Evolutionary conservation across 2,797 vertebrate genomes (phyloP), one percentile per base, ranked within the genome.

Genomic region (Clamator glandarius): DNA sequence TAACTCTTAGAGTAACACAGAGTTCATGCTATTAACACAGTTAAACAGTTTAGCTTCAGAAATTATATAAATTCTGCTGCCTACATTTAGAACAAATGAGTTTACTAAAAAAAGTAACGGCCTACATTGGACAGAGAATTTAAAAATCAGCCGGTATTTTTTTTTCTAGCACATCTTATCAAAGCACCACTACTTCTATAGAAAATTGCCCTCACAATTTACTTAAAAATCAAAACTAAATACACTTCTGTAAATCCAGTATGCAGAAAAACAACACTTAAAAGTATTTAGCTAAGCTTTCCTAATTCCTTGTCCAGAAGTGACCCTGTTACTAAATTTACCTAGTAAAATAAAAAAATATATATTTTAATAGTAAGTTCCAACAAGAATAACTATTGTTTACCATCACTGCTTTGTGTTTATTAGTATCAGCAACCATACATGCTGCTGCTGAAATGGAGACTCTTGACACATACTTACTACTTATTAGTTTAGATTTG

Each of bases 191-290:
- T 70, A 55, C 18, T 24, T 88, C 36, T n/a, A 14, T 2, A 58
- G 6, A 72, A 66, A 57, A 88, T 4, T 4, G 21, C 2, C n/a
- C 51, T n/a, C 35, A 41, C 3, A 33, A 19, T 51, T 76, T 85
- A 62, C 42, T 87, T 89, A 51, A 83, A 89, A 93, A 69, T n/a
- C 25, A 62, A 69, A 87, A 23, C 36, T 77, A 62, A 88, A 83
- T 11, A 63, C 3, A 72, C 25, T 78, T 62, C 36, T 41, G 52
- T 52, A 90, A 86, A 74, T 20, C 33, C 21, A 28, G 44, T 48
- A 86, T 68, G 26, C 31, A 61, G 35, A 81, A 92, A 70, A 64
- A 2, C 20, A 74, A n/a, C 13, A 55, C 2, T 77, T 1, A 57
- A 12, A 57, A 82, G 6, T 57, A 73, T 29, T 90, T 59, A 79